These are phyloP conservation scores for Betta splendens DNA, from an alignment of 2,797 vertebrate species.

Conservation along the genomic window DNA sequence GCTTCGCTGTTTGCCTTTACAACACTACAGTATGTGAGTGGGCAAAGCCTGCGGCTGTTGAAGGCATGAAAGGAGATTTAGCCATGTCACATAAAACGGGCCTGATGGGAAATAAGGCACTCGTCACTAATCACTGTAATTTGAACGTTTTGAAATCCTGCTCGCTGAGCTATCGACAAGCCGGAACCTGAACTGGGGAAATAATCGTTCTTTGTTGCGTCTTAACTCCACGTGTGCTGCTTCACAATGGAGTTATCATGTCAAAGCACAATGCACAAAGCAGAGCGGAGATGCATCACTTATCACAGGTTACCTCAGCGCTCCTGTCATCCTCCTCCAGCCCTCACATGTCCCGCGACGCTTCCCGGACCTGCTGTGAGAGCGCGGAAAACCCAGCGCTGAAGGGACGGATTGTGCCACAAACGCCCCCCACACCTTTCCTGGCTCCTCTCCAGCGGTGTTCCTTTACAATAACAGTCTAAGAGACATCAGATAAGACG, in stretches of 20 bases:
- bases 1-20: conserved; percentile 21
- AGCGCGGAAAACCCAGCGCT: conserved; percentile 65
- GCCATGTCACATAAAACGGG: conserved; percentile 19
- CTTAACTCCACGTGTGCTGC: conserved; percentile 21
- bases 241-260: conserved; percentile 54
- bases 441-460: conserved; percentile 61
- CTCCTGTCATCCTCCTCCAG: conserved; percentile 56
- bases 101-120: conserved; percentile 19
- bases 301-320: conserved; percentile 73
- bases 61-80: conserved; percentile 12
- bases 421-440: conserved; percentile 65
- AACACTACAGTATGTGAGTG: conserved; percentile 5
- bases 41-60: conserved; percentile 3
- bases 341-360: conserved; percentile 64
- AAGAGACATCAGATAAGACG: conserved; percentile 73
- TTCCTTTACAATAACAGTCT: conserved; percentile 72
- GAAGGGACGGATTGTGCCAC: conserved; percentile 69
- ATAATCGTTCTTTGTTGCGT: conserved; percentile 65
- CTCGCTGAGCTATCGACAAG: conserved; percentile 36
- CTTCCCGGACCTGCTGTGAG: conserved; percentile 72
- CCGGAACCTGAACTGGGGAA: conserved; percentile 53
- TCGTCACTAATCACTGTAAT: conserved; percentile 31
- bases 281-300: conserved; percentile 60
- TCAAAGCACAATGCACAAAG: conserved; percentile 74
- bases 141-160: conserved; percentile 22